Conservation (phyloP, 2,113 vertebrate genomes). For the Miniopterus natalensis region DNA sequence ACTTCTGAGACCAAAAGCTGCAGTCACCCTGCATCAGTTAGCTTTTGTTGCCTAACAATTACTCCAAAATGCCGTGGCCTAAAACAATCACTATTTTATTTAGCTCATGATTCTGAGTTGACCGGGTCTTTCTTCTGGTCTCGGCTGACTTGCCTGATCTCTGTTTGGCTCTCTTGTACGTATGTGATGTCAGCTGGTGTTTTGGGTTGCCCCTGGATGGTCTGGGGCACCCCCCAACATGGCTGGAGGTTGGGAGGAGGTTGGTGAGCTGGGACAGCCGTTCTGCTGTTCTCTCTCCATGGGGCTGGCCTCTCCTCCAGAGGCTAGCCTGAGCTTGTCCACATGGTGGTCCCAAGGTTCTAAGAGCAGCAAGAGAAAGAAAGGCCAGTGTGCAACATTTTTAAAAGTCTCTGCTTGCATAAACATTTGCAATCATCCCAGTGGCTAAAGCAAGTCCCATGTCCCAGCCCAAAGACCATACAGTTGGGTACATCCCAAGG, state of each 20-base stretch:
- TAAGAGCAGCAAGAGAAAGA: background rate
- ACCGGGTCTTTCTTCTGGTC: background rate
- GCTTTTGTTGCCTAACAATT: background rate
- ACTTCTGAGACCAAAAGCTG: background rate
- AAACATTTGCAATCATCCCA: background rate
- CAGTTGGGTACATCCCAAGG: background rate
- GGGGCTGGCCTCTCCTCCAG: background rate
- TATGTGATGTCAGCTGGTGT: background rate
- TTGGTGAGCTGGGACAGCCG: background rate
- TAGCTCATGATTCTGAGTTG: background rate
- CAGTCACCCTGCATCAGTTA: background rate
- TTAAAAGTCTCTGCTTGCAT: background rate
- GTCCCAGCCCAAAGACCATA: background rate
- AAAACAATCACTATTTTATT: background rate
- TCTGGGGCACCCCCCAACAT: background rate
- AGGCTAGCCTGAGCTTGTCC: background rate
- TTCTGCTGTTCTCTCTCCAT: background rate
- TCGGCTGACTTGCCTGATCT: background rate
- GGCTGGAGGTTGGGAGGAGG: background rate
- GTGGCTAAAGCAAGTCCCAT: background rate
- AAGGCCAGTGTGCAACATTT: fast-evolving
- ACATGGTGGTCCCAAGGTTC: background rate
- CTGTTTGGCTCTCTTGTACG: background rate
- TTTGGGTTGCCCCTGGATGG: background rate
- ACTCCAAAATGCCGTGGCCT: background rate